phyloP scores from a whole-genome alignment of 35 echinoderm and acorn worm species.

The Eucidaris tribuloides region DNA sequence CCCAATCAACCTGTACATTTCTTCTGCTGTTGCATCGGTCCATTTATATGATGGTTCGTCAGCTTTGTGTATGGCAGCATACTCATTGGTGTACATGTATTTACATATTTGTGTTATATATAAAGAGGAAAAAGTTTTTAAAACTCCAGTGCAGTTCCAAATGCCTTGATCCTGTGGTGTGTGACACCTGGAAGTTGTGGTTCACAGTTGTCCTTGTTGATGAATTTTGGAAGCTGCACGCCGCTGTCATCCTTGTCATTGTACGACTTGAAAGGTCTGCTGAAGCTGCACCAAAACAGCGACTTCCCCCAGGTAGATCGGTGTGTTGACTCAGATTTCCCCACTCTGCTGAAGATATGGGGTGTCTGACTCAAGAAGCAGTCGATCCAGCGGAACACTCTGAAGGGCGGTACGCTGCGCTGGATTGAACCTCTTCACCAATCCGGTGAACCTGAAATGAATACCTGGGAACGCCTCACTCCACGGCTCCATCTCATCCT shows the following conservation, averaged over 20 bases:
- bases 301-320: not conserved
- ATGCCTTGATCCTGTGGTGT: too few species aligned
- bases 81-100: too few species aligned
- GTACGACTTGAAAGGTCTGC: too few species aligned
- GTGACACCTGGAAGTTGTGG: too few species aligned
- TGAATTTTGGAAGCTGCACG: too few species aligned
- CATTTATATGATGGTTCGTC: constrained; percentile 5
- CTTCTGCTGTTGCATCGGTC: not conserved
- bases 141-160: too few species aligned
- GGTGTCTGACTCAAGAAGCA: not conserved
- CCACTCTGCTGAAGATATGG: not conserved
- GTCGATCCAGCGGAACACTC: not conserved
- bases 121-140: too few species aligned
- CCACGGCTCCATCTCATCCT: not conserved
- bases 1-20: constrained; percentile 3
- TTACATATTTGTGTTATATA: too few species aligned
- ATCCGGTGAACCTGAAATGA: not conserved
- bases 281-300: not conserved
- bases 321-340: not conserved
- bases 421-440: not conserved
- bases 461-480: not conserved
- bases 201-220: too few species aligned
- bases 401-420: not conserved
- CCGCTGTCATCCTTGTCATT: too few species aligned
- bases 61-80: not conserved